These are phyloP conservation scores for Callipepla californica DNA, from an alignment of 2,113 vertebrate genomes.

Conservation along the genomic window DNA sequence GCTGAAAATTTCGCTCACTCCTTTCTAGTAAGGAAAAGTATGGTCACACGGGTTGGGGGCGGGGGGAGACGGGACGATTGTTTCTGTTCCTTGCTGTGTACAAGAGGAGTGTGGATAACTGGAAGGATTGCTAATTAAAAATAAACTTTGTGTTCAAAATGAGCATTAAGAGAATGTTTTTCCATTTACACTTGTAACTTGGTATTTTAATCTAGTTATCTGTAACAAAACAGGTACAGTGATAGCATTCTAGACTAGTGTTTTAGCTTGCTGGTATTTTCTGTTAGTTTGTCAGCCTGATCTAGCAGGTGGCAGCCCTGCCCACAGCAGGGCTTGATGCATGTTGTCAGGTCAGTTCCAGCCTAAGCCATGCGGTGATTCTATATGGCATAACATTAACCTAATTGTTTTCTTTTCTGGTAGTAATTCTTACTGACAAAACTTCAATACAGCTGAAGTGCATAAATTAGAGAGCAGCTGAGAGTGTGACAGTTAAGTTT, in stretches of 20 bases:
- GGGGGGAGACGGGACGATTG: no score
- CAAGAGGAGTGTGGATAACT: neutral
- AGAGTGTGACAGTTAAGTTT: neutral
- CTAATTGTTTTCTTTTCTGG: neutral
- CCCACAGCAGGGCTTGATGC: no score
- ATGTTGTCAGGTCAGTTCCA: no score
- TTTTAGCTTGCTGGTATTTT: neutral
- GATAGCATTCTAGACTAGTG: neutral
- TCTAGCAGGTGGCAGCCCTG: no score
- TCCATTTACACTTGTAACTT: neutral
- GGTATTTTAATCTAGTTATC: no score
- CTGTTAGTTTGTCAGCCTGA: no score
- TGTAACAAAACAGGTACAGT: neutral
- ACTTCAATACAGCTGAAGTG: neutral
- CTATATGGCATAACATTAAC: neutral
- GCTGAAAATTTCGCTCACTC: neutral
- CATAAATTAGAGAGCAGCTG: neutral
- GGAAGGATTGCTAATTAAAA: neutral
- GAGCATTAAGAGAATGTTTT: neutral
- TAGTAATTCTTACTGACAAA: neutral
- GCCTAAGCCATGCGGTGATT: no score
- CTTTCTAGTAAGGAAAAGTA: neutral
- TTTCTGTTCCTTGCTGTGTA: neutral
- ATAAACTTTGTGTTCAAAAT: neutral
- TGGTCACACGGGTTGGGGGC: neutral